A percentile compares a stretch with the other conserved stretches of the same genome.
phyloP scores from a whole-genome alignment of 2,888 invertebrate species.

The Rambutsinella grinnellia region DNA sequence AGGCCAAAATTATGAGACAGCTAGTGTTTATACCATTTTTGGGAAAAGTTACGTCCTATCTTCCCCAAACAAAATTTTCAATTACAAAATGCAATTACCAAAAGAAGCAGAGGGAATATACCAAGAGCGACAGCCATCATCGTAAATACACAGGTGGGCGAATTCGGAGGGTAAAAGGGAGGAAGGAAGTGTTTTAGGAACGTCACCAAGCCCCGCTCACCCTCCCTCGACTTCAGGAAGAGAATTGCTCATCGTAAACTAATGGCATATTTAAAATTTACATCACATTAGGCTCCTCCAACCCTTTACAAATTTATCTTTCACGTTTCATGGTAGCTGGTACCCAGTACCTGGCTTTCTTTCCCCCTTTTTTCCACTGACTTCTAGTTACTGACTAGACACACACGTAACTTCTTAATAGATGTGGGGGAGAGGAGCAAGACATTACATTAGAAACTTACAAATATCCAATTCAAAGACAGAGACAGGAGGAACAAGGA shows the following conservation, averaged over 20 bases:
- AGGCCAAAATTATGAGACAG: not conserved
- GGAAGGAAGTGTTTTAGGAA: constrained; percentile 26
- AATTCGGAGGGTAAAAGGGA: constrained; percentile 17
- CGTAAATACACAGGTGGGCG: constrained; percentile 43
- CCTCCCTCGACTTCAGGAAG: not conserved
- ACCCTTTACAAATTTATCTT: constrained; percentile 59
- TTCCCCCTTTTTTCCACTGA: constrained; percentile 26
- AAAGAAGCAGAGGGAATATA: not conserved
- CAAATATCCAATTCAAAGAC: constrained; percentile 24
- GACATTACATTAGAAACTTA: constrained; percentile 35
- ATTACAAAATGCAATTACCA: constrained; percentile 54
- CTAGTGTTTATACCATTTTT: no score
- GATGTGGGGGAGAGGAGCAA: constrained; percentile 39
- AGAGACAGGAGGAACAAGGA: constrained; percentile 33
- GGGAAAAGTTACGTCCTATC: not conserved
- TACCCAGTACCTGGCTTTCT: constrained; percentile 16
- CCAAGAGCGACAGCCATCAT: not conserved
- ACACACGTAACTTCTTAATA: constrained; percentile 57
- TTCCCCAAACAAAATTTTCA: constrained; percentile 29
- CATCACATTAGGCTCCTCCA: constrained; percentile 54
- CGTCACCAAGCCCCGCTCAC: not conserved
- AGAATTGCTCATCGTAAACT: constrained; percentile 44
- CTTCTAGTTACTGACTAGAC: constrained; percentile 36
- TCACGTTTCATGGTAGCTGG: constrained; percentile 42
- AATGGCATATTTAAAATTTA: constrained; percentile 59